These are phyloP conservation scores for Oithona nana DNA, from an alignment of 2,888 invertebrate species.

Conservation along the genomic window DNA sequence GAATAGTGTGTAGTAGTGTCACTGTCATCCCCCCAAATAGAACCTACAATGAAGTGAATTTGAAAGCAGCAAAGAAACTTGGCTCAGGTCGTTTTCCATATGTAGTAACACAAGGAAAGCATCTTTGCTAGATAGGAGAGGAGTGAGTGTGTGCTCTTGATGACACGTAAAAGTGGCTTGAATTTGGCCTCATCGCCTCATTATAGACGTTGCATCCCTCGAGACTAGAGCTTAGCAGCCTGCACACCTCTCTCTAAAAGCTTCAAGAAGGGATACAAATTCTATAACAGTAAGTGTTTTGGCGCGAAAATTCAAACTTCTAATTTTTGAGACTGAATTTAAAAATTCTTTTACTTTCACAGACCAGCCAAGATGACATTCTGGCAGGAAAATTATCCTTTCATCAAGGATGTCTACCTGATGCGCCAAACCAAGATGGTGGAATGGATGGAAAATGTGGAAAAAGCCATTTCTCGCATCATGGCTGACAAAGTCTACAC, in stretches of 20 bases:
- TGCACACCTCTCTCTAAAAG: neutral
- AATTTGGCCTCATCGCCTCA: neutral
- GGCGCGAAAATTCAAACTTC: neutral
- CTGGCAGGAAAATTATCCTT: slow-evolving; percentile 22
- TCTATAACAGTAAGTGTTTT: neutral
- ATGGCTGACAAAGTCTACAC: slow-evolving; percentile 13
- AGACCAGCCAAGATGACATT: slow-evolving; percentile 20
- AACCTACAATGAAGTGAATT: no score
- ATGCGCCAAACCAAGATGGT: slow-evolving; percentile 21
- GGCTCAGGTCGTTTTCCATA: no score
- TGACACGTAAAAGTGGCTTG: neutral
- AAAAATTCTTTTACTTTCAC: neutral
- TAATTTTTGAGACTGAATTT: no score
- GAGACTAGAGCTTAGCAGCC: neutral
- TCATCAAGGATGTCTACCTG: slow-evolving; percentile 21
- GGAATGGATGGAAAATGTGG: slow-evolving; percentile 22
- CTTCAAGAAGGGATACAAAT: neutral
- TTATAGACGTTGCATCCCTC: neutral
- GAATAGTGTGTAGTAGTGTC: no score
- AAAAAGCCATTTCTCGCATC: slow-evolving; percentile 12
- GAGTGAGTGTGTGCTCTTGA: no score
- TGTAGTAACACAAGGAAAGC: no score
- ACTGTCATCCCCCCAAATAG: no score
- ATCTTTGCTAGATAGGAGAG: no score
- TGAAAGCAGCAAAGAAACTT: no score